These are phyloP conservation scores for Periplaneta americana DNA, from an alignment of 1,140 invertebrate species.

Conservation along the genomic window DNA sequence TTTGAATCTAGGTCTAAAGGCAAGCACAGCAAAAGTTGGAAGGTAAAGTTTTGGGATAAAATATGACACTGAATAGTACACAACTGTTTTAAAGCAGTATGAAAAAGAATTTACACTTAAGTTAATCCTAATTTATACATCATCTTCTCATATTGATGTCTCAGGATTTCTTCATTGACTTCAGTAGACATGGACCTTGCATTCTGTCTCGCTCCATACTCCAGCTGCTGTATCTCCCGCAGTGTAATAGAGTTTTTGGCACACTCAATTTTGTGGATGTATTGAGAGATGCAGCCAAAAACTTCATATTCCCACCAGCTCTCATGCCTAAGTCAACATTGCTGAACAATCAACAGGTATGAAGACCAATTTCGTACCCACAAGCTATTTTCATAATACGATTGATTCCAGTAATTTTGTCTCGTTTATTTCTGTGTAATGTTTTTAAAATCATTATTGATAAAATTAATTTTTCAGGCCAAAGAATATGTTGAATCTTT, in stretches of 20 bases:
- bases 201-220: conserved; percentile 90
- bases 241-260: conserved; percentile 39
- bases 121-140: neutral
- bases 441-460: conserved; percentile 1
- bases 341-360: conserved; percentile 54
- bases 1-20: no score
- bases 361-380: neutral
- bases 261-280: conserved; percentile 65
- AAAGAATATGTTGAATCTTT: conserved; percentile 87
- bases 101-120: no score
- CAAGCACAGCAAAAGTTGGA: no score
- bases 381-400: neutral
- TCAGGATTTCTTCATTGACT: conserved; percentile 92
- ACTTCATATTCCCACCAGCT: conserved; percentile 84
- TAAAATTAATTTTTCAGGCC: conserved; percentile 43
- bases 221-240: conserved; percentile 72
- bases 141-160: conserved; percentile 27
- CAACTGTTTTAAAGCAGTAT: no score
- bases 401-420: neutral
- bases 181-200: conserved; percentile 82
- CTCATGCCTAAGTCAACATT: conserved; percentile 62
- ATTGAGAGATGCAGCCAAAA: conserved; percentile 75
- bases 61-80: no score
- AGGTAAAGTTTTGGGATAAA: no score
- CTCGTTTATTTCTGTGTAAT: neutral